Conservation (phyloP, 2,113 vertebrate species). For the Phasianus colchicus region DNA sequence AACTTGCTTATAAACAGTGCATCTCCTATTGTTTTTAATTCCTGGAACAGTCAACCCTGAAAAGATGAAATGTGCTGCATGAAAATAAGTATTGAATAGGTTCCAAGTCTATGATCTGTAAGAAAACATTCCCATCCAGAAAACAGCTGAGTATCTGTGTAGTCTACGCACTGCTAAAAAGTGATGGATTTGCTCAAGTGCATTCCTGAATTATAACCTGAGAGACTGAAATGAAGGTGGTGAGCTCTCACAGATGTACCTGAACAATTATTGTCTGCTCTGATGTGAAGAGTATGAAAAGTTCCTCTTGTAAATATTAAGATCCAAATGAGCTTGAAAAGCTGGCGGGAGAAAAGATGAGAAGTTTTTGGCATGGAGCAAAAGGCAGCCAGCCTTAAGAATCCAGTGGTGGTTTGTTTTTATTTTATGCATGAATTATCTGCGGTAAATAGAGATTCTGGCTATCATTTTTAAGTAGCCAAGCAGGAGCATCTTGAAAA, state of each 20-base stretch:
- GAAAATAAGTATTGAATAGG: background rate
- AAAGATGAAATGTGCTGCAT: background rate
- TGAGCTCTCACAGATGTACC: background rate
- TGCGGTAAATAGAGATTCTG: background rate
- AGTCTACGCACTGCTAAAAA: background rate
- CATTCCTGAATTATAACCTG: background rate
- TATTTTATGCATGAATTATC: background rate
- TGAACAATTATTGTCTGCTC: background rate
- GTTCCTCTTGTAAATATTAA: background rate
- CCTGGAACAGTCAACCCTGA: background rate
- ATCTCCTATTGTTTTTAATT: background rate
- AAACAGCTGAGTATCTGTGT: background rate
- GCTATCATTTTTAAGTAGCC: background rate
- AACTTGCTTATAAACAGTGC: background rate
- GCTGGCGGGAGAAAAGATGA: background rate
- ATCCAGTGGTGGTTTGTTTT: background rate
- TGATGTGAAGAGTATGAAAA: background rate
- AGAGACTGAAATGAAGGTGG: background rate
- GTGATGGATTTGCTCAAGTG: conserved; percentile 23
- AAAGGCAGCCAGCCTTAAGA: background rate
- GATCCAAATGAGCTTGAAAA: background rate
- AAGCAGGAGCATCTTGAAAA: background rate
- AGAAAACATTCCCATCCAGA: conserved; percentile 11
- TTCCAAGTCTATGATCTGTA: background rate
- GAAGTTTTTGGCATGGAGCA: background rate